These are phyloP conservation scores for Phlogophora meticulosa DNA, from an alignment of 2,888 invertebrate genomes.

Conservation along the genomic window DNA sequence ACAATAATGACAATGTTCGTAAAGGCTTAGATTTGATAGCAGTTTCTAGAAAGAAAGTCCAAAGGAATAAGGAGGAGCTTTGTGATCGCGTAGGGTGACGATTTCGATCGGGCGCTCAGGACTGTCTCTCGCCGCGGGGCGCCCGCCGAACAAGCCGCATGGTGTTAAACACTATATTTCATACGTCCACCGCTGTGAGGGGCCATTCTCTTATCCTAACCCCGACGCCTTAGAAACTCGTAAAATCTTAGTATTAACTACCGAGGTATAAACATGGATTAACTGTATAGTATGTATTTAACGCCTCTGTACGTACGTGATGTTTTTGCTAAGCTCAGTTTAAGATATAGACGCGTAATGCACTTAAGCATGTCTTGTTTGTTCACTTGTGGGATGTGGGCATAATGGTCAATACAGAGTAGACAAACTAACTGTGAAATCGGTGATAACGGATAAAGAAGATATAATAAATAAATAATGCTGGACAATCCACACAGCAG, in stretches of 20 bases:
- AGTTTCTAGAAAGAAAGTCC: slow-evolving; percentile 57
- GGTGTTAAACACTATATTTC: slow-evolving; percentile 90
- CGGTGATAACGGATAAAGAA: no score
- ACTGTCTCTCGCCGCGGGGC: slow-evolving; percentile 75
- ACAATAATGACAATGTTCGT: slow-evolving; percentile 46
- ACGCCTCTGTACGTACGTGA: slow-evolving; percentile 45
- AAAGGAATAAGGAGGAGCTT: slow-evolving; percentile 53
- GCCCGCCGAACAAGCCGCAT: slow-evolving; percentile 81
- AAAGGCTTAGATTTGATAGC: slow-evolving; percentile 57
- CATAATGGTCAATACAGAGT: slow-evolving; percentile 3
- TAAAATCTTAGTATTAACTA: slow-evolving; percentile 81
- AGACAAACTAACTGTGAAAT: no score
- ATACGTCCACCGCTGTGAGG: slow-evolving; percentile 81
- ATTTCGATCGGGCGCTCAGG: slow-evolving; percentile 61
- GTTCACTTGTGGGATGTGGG: not conserved
- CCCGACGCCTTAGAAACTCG: slow-evolving; percentile 78
- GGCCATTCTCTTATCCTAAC: slow-evolving; percentile 80
- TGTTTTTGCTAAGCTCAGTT: slow-evolving; percentile 49
- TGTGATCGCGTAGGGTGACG: slow-evolving; percentile 63
- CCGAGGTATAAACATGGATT: slow-evolving; percentile 68
- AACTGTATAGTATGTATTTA: slow-evolving; percentile 54
- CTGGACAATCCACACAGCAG: no score
- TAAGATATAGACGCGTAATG: slow-evolving; percentile 29
- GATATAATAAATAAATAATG: no score
- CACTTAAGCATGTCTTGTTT: slow-evolving; percentile 18